Percentiles rank a stretch among this genome's conserved stretches.
These are phyloP conservation scores for Dipodomys spectabilis DNA, from an alignment of 2,113 vertebrate genomes.

Conservation along the genomic window DNA sequence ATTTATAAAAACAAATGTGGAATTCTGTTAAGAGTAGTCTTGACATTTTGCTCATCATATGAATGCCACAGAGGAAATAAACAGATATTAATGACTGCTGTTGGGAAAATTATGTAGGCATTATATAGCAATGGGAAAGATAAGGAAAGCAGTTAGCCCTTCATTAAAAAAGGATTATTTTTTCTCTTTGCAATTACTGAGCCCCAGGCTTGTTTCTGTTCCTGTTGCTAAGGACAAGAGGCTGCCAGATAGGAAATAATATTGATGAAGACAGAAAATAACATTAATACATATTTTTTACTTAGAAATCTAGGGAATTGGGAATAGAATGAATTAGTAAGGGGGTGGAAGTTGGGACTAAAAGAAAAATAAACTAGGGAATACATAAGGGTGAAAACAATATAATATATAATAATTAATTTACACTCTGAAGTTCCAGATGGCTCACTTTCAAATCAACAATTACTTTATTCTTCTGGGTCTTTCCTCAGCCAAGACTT, in stretches of 20 bases:
- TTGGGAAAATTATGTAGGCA: slow-evolving; percentile 3
- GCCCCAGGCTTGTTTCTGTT: slow-evolving; percentile 40
- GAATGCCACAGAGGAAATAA: background rate
- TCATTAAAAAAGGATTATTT: slow-evolving; percentile 36
- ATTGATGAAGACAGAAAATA: slow-evolving; percentile 74
- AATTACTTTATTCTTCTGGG: slow-evolving; percentile 62
- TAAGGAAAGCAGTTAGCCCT: background rate
- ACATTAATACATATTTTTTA: slow-evolving; percentile 47
- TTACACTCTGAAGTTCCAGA: slow-evolving; percentile 68
- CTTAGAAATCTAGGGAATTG: slow-evolving; percentile 43
- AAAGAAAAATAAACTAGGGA: slow-evolving; percentile 21
- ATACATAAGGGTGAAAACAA: slow-evolving; percentile 28
- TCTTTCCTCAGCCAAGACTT: slow-evolving; percentile 59
- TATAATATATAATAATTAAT: slow-evolving; percentile 61
- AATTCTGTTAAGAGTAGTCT: background rate
- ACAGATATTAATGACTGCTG: background rate
- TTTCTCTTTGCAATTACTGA: slow-evolving; percentile 32
- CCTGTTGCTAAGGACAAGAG: slow-evolving; percentile 60
- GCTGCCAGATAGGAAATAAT: slow-evolving; percentile 70
- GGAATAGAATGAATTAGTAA: slow-evolving; percentile 32
- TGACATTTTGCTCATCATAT: background rate
- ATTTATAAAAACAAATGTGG: slow-evolving; percentile 63
- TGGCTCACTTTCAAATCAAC: slow-evolving; percentile 60
- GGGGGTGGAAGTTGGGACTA: background rate
- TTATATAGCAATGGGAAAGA: background rate